These are phyloP conservation scores for Ganaspis sp. DNA, from an alignment of 1,140 invertebrate genomes.

Conservation along the genomic window DNA sequence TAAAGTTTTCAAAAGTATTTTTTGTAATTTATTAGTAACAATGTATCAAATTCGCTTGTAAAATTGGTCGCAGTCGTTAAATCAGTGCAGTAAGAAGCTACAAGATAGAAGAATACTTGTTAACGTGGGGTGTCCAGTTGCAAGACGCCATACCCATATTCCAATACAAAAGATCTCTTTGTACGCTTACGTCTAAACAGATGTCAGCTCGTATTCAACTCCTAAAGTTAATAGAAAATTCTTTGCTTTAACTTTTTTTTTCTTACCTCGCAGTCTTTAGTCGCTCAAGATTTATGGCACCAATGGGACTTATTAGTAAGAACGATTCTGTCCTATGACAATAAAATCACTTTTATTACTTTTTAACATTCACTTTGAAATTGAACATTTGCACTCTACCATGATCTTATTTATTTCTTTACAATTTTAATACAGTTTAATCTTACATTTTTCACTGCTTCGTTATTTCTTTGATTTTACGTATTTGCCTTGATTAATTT, in stretches of 20 bases:
- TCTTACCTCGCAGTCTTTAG: conserved; percentile 52
- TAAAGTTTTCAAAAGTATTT: no score
- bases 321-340: neutral
- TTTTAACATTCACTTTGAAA: no score
- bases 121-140: conserved; percentile 68
- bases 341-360: neutral
- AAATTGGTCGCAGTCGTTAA: neutral
- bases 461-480: no score
- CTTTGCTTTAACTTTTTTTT: conserved; percentile 34
- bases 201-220: conserved; percentile 50
- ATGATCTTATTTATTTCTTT: no score
- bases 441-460: no score
- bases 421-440: no score
- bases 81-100: conserved; percentile 29
- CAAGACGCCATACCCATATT: conserved; percentile 56
- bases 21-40: no score
- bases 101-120: conserved; percentile 34
- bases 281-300: neutral
- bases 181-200: conserved; percentile 63
- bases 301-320: neutral
- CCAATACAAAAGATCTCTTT: conserved; percentile 70
- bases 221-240: conserved; percentile 58
- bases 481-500: no score
- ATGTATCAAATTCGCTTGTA: neutral
- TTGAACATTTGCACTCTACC: no score